Evolutionary conservation across 1,140 invertebrate genomes (phyloP), one percentile per base, ranked within the genome.

Genomic region (Frieseomelitta varia): DNA sequence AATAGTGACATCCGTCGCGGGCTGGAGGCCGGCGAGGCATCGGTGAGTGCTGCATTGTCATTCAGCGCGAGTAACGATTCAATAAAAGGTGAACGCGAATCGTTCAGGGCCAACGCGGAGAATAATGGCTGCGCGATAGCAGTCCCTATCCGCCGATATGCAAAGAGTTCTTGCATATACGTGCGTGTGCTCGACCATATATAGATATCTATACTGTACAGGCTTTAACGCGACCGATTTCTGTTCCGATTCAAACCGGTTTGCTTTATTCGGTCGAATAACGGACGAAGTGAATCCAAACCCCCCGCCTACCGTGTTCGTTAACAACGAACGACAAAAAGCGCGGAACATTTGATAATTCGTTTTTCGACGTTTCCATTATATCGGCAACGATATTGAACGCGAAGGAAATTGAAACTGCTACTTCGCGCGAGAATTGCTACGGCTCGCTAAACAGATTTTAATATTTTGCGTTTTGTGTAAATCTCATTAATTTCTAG

Each of bases 11-110:
- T 85, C 65, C 86, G 87, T 71, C 78, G 71, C 86, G 86, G 86
- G 85, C 91, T 71, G 67, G 53, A 72, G 85, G 84, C 87, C 30
- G 27, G 4, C 39, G 39, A 39, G 39, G 15, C 72, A 81, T 86
- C 84, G 82, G 53, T 56, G 79, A 81, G 77, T 71, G 77, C 76
- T 77, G 74, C 77, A 87, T 87, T 89, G 89, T 90, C 85, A 90
- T 90, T 87, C 84, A 72, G 83, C 53, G 56, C 86, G 84, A 88
- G 72, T 90, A 90, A 90, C 90, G 88, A 90, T 90, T 84, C 88
- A 89, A 91, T 91, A 90, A 91, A 91, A 87, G 89, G 81, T 84
- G 82, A 79, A 68, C 76, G 69, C 74, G 85, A 91, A 84, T 91
- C 85, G 88, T 90, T 47, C 77, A 77, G 72, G 88, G 55, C 19